Evolutionary conservation across 2,113 vertebrate genomes (phyloP).

Genomic region (Fukomys damarensis): DNA sequence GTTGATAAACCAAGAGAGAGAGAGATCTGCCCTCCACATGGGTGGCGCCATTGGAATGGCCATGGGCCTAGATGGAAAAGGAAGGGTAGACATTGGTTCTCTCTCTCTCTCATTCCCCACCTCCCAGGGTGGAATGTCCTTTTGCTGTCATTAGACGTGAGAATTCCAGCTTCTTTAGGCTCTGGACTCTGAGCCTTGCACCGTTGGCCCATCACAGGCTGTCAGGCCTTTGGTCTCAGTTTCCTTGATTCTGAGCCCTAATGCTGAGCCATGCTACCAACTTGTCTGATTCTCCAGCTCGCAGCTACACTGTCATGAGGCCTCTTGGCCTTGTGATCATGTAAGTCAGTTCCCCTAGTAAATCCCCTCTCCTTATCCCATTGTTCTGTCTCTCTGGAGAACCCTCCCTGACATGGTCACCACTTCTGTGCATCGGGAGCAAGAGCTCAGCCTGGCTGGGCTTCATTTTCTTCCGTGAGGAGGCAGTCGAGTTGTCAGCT

Average conservation of each 20-base stretch:
- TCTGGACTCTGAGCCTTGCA: neutral
- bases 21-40: neutral
- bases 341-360: neutral
- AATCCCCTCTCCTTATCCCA: neutral
- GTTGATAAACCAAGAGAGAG: too few relatives aligned
- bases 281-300: neutral
- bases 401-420: neutral
- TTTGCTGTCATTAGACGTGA: neutral
- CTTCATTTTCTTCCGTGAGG: neutral
- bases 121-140: neutral
- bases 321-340: neutral
- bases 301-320: neutral
- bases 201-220: neutral
- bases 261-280: neutral
- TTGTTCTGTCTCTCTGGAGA: neutral
- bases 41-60: neutral
- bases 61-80: neutral
- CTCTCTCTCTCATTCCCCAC: neutral
- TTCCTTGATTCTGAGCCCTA: neutral
- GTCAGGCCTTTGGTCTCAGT: neutral
- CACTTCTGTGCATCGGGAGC: neutral
- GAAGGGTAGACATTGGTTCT: neutral
- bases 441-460: neutral
- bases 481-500: neutral
- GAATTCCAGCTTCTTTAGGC: neutral